phyloP scores from a whole-genome alignment of 1,140 invertebrate species.

The Halesus radiatus region DNA sequence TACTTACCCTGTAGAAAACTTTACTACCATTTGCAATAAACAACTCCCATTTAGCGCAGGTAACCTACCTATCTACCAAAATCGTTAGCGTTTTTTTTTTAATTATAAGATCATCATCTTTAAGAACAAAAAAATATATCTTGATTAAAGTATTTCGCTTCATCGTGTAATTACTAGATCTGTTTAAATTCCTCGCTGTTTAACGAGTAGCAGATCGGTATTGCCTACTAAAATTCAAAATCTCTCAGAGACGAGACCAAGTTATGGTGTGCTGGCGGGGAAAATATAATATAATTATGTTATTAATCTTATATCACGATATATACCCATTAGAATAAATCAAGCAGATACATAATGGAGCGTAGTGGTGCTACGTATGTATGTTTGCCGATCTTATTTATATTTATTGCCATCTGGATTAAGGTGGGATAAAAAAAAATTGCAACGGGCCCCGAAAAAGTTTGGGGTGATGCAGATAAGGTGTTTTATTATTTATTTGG shows the following conservation, averaged over 20 bases:
- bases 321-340: conserved; percentile 5
- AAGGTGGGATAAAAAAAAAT: conserved; percentile 46
- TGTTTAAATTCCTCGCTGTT: too few relatives aligned
- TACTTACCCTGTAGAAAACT: too few relatives aligned
- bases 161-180: too few relatives aligned
- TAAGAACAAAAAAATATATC: too few relatives aligned
- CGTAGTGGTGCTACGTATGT: neutral
- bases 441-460: conserved; percentile 27
- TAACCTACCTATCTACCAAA: too few relatives aligned
- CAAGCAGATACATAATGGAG: conserved; percentile 18
- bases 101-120: too few relatives aligned
- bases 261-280: too few relatives aligned
- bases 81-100: too few relatives aligned
- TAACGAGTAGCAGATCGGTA: too few relatives aligned
- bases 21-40: too few relatives aligned
- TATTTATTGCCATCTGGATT: conserved; percentile 40
- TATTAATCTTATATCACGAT: conserved; percentile 6
- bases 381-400: conserved; percentile 21
- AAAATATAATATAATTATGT: neutral
- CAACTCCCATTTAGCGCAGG: too few relatives aligned
- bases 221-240: neutral
- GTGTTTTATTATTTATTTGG: conserved; percentile 56
- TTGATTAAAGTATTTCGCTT: too few relatives aligned
- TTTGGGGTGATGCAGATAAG: conserved; percentile 51
- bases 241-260: neutral